Base-by-base conservation (phyloP, 2,797 vertebrate genomes). In the Steatocranus sp. region DNA sequence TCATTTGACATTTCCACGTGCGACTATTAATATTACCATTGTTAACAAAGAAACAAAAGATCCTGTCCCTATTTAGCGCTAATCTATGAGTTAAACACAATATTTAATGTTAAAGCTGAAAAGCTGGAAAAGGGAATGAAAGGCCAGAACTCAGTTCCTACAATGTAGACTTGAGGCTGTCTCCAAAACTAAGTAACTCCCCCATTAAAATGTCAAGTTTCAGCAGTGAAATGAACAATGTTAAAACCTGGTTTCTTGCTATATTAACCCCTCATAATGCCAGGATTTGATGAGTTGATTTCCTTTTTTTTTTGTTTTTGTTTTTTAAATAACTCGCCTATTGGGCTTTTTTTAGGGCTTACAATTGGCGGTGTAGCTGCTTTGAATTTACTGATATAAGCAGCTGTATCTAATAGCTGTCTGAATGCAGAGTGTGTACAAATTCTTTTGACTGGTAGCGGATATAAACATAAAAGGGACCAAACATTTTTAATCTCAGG, bases 81-180 rank as follows among this genome's bases (percentile, higher is more conserved):
- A n/a, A 18, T 34, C 56, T 61, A 61, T 34, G 56, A 61, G 17
- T 61, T 34, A 61, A 34, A 36, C 10, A 34, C 18, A 61, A 5
- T n/a, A 61, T 61, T n/a, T 34, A 61, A 36, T 61, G 56, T 61
- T 61, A 61, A 61, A n/a, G 56, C 56, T 34, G 53, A 56, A 54
- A 54, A 30, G 61, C 0, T 66, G 34, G 25, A 23, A 17, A 66
- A 15, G 20, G 20, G 20, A 66, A 66, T 23, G 12, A 41, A 41
- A 68, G 36, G 36, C 20, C 20, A 68, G 20, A 68, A 68, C 20
- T 1, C 34, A 23, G 36, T 66, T 41, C 61, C 61, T 68, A 23
- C 36, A 68, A 41, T 41, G 36, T 23, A 9, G 36, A 68, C 12
- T 25, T 41, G 36, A 41, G 20, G n/a, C 8, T 50, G 0, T 68